Evolutionary conservation across 2,113 vertebrate species (phyloP).

Genomic region (Chaetura pelagica): DNA sequence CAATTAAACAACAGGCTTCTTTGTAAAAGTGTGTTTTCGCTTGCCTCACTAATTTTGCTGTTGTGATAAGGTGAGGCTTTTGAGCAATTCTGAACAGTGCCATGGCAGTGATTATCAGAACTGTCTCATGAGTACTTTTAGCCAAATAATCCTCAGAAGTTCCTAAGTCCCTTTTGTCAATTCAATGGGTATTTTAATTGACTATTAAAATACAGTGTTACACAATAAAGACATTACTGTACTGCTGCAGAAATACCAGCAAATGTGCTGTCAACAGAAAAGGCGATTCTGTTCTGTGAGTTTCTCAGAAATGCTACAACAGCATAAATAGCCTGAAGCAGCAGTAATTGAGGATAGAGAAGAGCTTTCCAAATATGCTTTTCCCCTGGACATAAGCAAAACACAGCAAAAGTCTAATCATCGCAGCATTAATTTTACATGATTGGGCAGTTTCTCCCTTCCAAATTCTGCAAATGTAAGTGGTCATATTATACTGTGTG

Average conservation of each 20-base stretch:
- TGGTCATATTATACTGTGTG: background rate
- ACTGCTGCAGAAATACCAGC: background rate
- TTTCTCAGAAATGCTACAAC: background rate
- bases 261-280: background rate
- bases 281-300: background rate
- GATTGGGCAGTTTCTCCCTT: background rate
- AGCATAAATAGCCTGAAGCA: background rate
- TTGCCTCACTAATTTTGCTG: background rate
- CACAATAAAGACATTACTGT: conserved; percentile 29
- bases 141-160: conserved; percentile 28
- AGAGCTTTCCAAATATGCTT: background rate
- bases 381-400: background rate
- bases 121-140: conserved; percentile 25
- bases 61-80: conserved; percentile 3
- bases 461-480: background rate
- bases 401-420: background rate
- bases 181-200: conserved; percentile 53
- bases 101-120: background rate
- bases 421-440: background rate
- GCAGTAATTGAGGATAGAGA: background rate
- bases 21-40: background rate
- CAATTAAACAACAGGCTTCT: background rate
- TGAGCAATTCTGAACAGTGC: background rate
- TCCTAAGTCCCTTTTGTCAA: conserved; percentile 35
- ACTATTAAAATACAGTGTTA: conserved; percentile 38